These are phyloP conservation scores for Pseudochirops cupreus DNA, from an alignment of 2,797 vertebrate species.

Conservation along the genomic window DNA sequence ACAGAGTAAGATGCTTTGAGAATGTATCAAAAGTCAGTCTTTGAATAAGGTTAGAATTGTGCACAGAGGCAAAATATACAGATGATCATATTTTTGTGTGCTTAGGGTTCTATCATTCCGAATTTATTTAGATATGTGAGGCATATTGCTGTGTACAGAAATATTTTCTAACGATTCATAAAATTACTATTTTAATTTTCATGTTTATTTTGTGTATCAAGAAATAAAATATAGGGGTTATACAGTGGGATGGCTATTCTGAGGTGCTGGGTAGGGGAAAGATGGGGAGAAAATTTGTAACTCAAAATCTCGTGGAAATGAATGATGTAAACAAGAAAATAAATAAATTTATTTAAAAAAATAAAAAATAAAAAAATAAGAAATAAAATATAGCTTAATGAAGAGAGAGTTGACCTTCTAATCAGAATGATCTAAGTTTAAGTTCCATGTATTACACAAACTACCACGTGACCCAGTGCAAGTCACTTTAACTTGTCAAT, in stretches of 20 bases:
- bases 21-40: not conserved
- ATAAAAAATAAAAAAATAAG: not conserved
- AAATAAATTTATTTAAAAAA: too few relatives aligned
- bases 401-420: not conserved
- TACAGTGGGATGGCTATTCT: too few relatives aligned
- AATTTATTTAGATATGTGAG: not conserved
- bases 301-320: too few relatives aligned
- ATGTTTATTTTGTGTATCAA: not conserved
- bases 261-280: too few relatives aligned
- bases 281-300: too few relatives aligned
- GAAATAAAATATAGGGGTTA: not conserved
- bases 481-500: not conserved
- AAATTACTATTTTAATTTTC: not conserved
- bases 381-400: not conserved
- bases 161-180: not conserved
- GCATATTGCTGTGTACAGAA: not conserved
- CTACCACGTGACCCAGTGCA: not conserved
- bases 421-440: not conserved
- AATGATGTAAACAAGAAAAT: too few relatives aligned
- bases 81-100: not conserved
- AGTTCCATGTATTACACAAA: not conserved
- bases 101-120: not conserved
- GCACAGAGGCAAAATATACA: not conserved
- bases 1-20: not conserved
- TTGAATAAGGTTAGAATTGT: not conserved